phyloP scores from a whole-genome alignment of 1,140 invertebrate species.

The Lutraria rhynchaena region DNA sequence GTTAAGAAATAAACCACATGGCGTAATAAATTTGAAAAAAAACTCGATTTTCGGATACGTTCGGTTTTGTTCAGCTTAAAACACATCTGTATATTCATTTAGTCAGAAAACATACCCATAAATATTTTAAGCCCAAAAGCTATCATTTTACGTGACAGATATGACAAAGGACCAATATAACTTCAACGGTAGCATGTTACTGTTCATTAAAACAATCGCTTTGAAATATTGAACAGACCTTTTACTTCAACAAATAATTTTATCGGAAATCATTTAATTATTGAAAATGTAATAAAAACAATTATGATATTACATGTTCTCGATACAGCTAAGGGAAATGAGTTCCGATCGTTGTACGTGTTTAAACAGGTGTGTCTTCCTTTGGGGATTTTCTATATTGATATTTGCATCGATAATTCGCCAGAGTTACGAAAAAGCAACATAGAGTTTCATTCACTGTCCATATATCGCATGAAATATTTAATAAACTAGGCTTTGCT shows the following conservation, averaged over 20 bases:
- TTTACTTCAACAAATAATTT: not conserved
- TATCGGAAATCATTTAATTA: constrained; percentile 15
- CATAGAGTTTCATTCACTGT: constrained; percentile 6
- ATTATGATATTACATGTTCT: constrained; percentile 9
- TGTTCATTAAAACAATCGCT: no score
- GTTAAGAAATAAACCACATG: no score
- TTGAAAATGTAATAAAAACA: constrained; percentile 33
- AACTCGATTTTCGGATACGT: no score
- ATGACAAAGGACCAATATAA: no score
- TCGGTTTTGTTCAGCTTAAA: no score
- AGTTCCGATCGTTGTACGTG: not conserved
- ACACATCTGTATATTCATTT: no score
- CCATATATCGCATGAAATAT: constrained; percentile 33
- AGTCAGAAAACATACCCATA: no score
- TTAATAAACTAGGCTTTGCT: constrained; percentile 8
- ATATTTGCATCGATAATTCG: constrained; percentile 28
- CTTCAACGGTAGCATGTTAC: no score
- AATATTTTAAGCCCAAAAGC: no score
- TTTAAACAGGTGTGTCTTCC: constrained; percentile 39
- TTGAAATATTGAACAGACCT: no score
- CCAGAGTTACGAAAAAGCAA: not conserved
- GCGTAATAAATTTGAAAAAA: no score
- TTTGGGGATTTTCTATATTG: constrained; percentile 18
- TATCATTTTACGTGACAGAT: no score
- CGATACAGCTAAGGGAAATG: not conserved